A percentile compares a stretch with the other conserved stretches of the same genome.
Evolutionary conservation across 2,888 invertebrate species (phyloP).

Genomic region (Lithophane socia): DNA sequence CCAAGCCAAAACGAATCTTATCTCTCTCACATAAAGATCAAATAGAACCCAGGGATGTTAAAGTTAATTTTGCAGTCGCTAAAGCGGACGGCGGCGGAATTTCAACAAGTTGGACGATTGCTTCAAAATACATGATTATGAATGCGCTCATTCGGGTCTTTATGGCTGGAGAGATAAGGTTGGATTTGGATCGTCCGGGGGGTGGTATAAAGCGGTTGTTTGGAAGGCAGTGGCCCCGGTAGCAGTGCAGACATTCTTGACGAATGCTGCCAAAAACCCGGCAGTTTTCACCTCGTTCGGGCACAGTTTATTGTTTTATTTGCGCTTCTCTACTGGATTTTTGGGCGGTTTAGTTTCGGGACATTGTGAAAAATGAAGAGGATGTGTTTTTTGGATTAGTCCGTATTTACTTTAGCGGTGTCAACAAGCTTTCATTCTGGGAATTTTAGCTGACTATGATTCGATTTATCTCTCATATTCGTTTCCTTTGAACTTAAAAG

Average conservation of each 20-base stretch:
- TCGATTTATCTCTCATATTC: neutral
- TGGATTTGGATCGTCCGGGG: slow-evolving; percentile 67
- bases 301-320: slow-evolving; percentile 84
- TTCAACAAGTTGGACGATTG: slow-evolving; percentile 88
- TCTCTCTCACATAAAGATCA: slow-evolving; percentile 72
- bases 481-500: too few species aligned
- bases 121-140: slow-evolving; percentile 75
- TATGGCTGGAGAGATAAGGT: slow-evolving; percentile 75
- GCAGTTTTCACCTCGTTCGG: slow-evolving; percentile 87
- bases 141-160: slow-evolving; percentile 66
- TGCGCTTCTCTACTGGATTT: slow-evolving; percentile 70
- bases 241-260: slow-evolving; percentile 85
- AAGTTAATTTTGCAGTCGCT: slow-evolving; percentile 81
- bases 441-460: neutral
- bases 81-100: slow-evolving; percentile 86
- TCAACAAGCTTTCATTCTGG: slow-evolving; percentile 11
- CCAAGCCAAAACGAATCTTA: slow-evolving; percentile 76
- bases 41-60: slow-evolving; percentile 65
- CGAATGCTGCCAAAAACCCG: slow-evolving; percentile 89
- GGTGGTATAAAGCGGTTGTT: slow-evolving; percentile 49
- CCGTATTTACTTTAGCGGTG: slow-evolving; percentile 36
- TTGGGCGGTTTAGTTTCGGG: slow-evolving; percentile 61
- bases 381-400: slow-evolving; percentile 55
- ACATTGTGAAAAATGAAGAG: slow-evolving; percentile 57
- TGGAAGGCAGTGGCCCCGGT: slow-evolving; percentile 71